Percentiles rank a stretch among this genome's conserved stretches.
Evolutionary conservation across 2,888 invertebrate genomes (phyloP).

Genomic region (Gymnoscelis rufifasciata): DNA sequence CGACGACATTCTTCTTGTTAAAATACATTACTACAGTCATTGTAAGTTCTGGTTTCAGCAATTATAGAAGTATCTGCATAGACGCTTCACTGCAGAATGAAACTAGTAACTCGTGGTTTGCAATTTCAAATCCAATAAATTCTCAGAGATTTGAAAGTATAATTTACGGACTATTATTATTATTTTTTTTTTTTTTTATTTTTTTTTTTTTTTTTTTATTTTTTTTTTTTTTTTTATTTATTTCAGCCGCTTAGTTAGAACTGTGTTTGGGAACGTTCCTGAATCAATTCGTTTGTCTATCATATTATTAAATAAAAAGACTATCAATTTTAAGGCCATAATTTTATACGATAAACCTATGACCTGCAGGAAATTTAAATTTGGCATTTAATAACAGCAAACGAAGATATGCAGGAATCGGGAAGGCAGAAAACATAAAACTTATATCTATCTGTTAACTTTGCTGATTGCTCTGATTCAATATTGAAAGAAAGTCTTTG

Average conservation of each 20-base stretch:
- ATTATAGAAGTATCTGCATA: conserved; percentile 1
- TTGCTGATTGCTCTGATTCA: conserved; percentile 12
- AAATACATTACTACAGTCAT: neutral
- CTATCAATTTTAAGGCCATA: too few species aligned
- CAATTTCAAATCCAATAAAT: conserved; percentile 33
- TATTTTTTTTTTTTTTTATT: too few species aligned
- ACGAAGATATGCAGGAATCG: conserved; percentile 12
- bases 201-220: too few species aligned
- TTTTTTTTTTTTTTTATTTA: too few species aligned
- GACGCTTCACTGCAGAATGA: conserved; percentile 13
- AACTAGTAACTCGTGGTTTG: conserved; percentile 24
- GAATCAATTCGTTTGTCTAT: neutral
- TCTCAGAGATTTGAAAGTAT: conserved; percentile 29
- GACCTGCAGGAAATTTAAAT: too few species aligned
- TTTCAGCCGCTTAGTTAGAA: conserved; percentile 25
- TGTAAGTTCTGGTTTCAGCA: neutral
- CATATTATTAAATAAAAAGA: too few species aligned
- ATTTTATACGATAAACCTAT: too few species aligned
- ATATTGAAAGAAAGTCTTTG: conserved; percentile 5
- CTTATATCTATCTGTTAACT: conserved; percentile 8
- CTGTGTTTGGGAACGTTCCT: conserved; percentile 16
- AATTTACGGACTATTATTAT: conserved; percentile 29
- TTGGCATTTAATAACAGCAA: too few species aligned
- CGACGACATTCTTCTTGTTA: neutral
- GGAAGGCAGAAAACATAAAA: neutral